These are phyloP conservation scores for Drosophila nigrodunni DNA, from an alignment of 1,140 invertebrate species.

Conservation along the genomic window DNA sequence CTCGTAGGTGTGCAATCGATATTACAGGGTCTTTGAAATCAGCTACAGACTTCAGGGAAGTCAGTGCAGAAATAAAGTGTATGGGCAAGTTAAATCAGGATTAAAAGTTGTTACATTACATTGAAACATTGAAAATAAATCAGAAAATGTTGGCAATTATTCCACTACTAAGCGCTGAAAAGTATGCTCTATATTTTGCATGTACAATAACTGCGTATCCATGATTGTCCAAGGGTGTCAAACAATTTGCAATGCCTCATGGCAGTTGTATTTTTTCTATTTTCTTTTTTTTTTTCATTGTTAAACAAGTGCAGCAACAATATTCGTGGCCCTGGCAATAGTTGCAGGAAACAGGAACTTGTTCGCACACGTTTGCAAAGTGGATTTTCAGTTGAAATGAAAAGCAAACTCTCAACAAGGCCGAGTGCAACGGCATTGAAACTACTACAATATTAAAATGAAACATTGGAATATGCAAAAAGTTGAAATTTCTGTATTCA, in stretches of 20 bases:
- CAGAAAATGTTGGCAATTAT: background rate
- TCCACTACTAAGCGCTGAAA: background rate
- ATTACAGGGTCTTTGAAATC: slow-evolving; percentile 31
- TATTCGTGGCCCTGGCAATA: slow-evolving; percentile 23
- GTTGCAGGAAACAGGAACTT: slow-evolving; percentile 66
- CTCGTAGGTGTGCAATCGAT: slow-evolving; percentile 89
- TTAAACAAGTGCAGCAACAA: background rate
- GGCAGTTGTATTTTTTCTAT: slow-evolving; percentile 33
- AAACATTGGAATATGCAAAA: slow-evolving; percentile 31
- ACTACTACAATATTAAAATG: slow-evolving; percentile 36
- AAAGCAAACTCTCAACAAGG: slow-evolving; percentile 50
- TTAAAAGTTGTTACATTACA: background rate
- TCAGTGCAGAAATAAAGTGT: background rate
- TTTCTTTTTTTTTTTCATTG: slow-evolving; percentile 25
- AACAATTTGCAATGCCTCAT: slow-evolving; percentile 66
- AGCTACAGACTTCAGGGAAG: background rate
- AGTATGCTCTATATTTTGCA: slow-evolving; percentile 6
- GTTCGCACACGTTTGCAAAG: slow-evolving; percentile 29
- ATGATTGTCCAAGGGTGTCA: slow-evolving; percentile 42
- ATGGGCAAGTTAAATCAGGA: background rate
- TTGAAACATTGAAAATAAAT: background rate
- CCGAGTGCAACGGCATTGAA: slow-evolving; percentile 49
- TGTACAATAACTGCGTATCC: background rate
- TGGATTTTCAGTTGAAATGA: slow-evolving; percentile 46
- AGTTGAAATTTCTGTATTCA: slow-evolving; percentile 33